phyloP scores from a whole-genome alignment of 2,113 vertebrate genomes.

The Pungitius pungitius region DNA sequence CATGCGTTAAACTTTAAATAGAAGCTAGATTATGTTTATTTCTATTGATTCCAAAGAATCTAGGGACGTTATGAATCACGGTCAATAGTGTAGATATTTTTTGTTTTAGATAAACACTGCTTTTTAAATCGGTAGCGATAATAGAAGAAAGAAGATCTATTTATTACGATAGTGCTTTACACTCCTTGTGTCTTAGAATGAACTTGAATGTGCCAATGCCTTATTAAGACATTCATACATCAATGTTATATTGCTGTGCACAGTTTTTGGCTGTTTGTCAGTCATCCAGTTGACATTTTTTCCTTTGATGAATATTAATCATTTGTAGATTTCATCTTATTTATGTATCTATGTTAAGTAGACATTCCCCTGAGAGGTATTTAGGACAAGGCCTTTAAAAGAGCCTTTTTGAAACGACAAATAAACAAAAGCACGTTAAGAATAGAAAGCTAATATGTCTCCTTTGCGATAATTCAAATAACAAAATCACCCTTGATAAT shows the following conservation, averaged over 20 bases:
- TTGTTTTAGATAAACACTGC: slow-evolving; percentile 64
- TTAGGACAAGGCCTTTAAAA: slow-evolving; percentile 49
- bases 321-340: slow-evolving; percentile 62
- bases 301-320: slow-evolving; percentile 51
- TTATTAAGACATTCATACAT: slow-evolving; percentile 67
- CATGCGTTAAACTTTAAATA: slow-evolving; percentile 66
- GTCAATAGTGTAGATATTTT: slow-evolving; percentile 66
- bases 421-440: slow-evolving; percentile 32
- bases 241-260: slow-evolving; percentile 62
- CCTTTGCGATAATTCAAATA: slow-evolving; percentile 10
- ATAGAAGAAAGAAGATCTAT: slow-evolving; percentile 66
- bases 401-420: background rate
- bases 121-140: slow-evolving; percentile 78
- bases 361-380: slow-evolving; percentile 56
- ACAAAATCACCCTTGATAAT: slow-evolving; percentile 9
- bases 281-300: slow-evolving; percentile 59
- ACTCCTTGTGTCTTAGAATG: slow-evolving; percentile 74
- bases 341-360: slow-evolving; percentile 56
- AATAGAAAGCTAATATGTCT: slow-evolving; percentile 15
- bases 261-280: slow-evolving; percentile 58
- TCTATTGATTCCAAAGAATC: slow-evolving; percentile 76
- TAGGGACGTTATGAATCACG: slow-evolving; percentile 68
- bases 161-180: slow-evolving; percentile 76
- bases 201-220: slow-evolving; percentile 77
- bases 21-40: slow-evolving; percentile 63